phyloP scores from a whole-genome alignment of 2,888 invertebrate species.

The Frankliniella intonsa region DNA sequence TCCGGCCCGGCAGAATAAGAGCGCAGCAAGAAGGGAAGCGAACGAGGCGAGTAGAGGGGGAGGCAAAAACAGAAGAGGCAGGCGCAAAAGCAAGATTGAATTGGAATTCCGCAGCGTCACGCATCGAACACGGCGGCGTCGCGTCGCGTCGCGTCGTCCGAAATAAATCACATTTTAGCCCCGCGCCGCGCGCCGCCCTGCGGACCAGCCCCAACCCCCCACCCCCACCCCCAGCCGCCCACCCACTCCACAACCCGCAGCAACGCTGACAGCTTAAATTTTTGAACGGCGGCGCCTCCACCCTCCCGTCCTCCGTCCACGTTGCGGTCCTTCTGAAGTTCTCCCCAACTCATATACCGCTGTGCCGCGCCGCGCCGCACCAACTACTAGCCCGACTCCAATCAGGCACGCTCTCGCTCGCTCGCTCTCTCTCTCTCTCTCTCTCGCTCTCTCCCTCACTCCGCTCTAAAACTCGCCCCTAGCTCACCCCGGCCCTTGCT shows the following conservation, averaged over 20 bases:
- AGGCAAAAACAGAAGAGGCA: neutral
- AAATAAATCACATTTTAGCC: constrained; percentile 21
- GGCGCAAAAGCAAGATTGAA: neutral
- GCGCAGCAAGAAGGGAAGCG: neutral
- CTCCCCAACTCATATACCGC: neutral
- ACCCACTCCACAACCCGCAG: neutral
- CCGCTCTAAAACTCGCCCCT: neutral
- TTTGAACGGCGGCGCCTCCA: constrained; percentile 14
- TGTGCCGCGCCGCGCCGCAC: neutral
- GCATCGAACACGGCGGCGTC: neutral
- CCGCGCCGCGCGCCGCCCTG: neutral
- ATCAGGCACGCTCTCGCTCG: neutral
- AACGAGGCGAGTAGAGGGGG: neutral
- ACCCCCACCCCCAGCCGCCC: neutral
- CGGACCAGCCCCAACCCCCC: neutral
- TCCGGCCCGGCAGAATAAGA: no score
- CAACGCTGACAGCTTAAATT: constrained; percentile 12
- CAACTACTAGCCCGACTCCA: neutral
- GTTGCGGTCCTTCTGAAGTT: constrained; percentile 16
- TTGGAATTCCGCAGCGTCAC: neutral
- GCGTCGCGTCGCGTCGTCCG: neutral
- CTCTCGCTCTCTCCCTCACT: neutral
- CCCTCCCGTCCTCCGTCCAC: neutral
- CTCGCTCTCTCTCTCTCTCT: neutral
- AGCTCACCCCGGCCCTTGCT: neutral